Evolutionary conservation across 2,888 invertebrate genomes (phyloP).

Genomic region (Drosophila ustulata): DNA sequence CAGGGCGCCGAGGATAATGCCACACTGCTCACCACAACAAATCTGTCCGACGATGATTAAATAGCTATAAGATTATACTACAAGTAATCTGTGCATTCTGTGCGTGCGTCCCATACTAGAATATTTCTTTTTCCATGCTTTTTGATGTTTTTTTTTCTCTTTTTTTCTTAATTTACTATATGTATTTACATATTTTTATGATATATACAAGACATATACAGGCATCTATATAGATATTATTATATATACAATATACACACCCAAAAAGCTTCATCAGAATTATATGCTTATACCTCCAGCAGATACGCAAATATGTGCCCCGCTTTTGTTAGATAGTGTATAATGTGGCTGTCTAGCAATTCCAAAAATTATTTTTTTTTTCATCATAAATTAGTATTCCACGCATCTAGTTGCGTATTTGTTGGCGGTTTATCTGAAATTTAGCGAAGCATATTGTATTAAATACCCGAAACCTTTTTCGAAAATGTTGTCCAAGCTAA

Average conservation of each 20-base stretch:
- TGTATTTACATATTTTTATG: constrained; percentile 56
- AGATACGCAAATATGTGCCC: constrained; percentile 25
- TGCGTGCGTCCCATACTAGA: constrained; percentile 34
- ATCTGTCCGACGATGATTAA: constrained; percentile 84
- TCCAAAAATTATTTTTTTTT: not conserved
- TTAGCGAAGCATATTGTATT: constrained; percentile 18
- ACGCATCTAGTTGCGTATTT: constrained; percentile 22
- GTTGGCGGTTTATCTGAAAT: constrained; percentile 18
- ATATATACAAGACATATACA: constrained; percentile 55
- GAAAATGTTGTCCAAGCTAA: constrained; percentile 59
- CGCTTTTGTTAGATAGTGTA: not conserved
- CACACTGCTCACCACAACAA: constrained; percentile 82
- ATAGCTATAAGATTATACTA: constrained; percentile 16
- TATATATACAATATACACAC: constrained; percentile 5
- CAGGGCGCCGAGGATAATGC: constrained; percentile 83
- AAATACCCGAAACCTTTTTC: constrained; percentile 31
- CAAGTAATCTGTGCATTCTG: constrained; percentile 11
- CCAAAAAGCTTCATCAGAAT: constrained; percentile 24
- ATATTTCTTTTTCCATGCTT: constrained; percentile 38
- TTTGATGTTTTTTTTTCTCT: constrained; percentile 33
- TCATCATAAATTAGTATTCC: not conserved
- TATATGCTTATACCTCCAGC: constrained; percentile 18
- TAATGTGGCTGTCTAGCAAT: not conserved
- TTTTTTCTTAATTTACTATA: constrained; percentile 22
- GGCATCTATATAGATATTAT: constrained; percentile 31